phyloP scores from a whole-genome alignment of 2,888 invertebrate genomes.

The Hirtodrosophila histrioides region DNA sequence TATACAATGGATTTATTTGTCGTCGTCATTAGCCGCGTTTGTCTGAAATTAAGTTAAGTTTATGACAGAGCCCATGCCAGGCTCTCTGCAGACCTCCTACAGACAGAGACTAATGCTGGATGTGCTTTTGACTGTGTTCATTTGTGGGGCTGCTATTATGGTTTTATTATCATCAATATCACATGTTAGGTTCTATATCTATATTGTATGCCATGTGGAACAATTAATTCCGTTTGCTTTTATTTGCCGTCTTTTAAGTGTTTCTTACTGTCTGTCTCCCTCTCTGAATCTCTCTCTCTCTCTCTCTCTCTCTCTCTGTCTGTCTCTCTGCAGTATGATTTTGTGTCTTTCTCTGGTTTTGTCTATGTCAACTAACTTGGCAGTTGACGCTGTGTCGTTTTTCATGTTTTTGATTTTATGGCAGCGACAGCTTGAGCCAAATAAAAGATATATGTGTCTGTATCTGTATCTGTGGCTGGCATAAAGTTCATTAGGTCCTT shows the following conservation, averaged over 20 bases:
- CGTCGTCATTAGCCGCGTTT: constrained; percentile 77
- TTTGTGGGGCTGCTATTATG: constrained; percentile 66
- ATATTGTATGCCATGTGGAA: constrained; percentile 58
- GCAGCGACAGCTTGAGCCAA: constrained; percentile 70
- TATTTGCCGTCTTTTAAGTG: constrained; percentile 73
- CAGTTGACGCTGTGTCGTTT: constrained; percentile 45
- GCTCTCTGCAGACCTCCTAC: constrained; percentile 19
- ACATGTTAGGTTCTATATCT: constrained; percentile 57
- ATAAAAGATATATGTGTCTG: constrained; percentile 42
- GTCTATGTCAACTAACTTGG: constrained; percentile 34
- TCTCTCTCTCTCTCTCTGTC: constrained; percentile 11
- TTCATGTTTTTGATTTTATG: constrained; percentile 78
- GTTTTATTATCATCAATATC: constrained; percentile 80
- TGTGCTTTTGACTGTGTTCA: constrained; percentile 32
- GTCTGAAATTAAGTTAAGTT: constrained; percentile 77
- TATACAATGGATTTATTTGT: constrained; percentile 58
- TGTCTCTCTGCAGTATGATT: no score
- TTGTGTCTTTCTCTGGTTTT: constrained; percentile 10
- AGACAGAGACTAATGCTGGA: constrained; percentile 20
- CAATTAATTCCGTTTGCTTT: constrained; percentile 71
- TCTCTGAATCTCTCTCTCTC: neutral
- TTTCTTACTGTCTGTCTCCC: constrained; percentile 32
- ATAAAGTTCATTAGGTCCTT: constrained; percentile 63
- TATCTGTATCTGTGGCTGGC: constrained; percentile 43
- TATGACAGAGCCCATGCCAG: constrained; percentile 55